Evolutionary conservation across 2,113 vertebrate species (phyloP).

Genomic region (Chascanopsetta lugubris): DNA sequence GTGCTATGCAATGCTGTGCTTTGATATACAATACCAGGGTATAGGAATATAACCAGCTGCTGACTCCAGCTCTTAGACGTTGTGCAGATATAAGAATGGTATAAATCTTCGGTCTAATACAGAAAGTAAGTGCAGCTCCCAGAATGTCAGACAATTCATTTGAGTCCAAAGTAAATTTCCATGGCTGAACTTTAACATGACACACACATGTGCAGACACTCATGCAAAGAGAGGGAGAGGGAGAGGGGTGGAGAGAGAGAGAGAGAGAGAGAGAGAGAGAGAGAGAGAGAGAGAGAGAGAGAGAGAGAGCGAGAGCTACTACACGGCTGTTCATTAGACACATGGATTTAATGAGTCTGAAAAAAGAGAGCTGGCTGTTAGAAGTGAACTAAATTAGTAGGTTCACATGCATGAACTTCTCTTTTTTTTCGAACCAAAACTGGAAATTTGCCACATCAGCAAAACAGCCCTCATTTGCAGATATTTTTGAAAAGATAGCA

Average conservation of each 20-base stretch:
- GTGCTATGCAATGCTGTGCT: neutral
- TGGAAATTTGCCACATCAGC: slow-evolving; percentile 81
- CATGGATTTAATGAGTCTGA: slow-evolving; percentile 88
- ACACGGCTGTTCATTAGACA: slow-evolving; percentile 76
- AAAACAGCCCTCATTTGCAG: slow-evolving; percentile 77
- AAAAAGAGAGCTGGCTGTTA: slow-evolving; percentile 84
- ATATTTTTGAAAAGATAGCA: slow-evolving; percentile 78
- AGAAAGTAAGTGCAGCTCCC: neutral
- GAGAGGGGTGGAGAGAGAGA: slow-evolving; percentile 11
- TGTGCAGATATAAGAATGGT: neutral
- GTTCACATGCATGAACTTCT: slow-evolving; percentile 83
- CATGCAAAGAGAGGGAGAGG: slow-evolving; percentile 12
- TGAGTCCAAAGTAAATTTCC: slow-evolving; percentile 12
- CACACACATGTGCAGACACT: slow-evolving; percentile 28
- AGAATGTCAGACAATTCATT: slow-evolving; percentile 13
- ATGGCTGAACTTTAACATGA: slow-evolving; percentile 8
- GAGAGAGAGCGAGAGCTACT: slow-evolving; percentile 13
- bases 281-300: slow-evolving; percentile 8
- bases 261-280: slow-evolving; percentile 7
- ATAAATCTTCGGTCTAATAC: neutral
- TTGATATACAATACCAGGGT: no score
- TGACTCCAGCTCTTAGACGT: neutral
- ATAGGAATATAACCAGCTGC: neutral
- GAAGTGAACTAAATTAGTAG: slow-evolving; percentile 86
- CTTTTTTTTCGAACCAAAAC: slow-evolving; percentile 72